These are phyloP conservation scores for Cyprinodon variegatus DNA, from an alignment of 2,113 vertebrate genomes.

Conservation along the genomic window DNA sequence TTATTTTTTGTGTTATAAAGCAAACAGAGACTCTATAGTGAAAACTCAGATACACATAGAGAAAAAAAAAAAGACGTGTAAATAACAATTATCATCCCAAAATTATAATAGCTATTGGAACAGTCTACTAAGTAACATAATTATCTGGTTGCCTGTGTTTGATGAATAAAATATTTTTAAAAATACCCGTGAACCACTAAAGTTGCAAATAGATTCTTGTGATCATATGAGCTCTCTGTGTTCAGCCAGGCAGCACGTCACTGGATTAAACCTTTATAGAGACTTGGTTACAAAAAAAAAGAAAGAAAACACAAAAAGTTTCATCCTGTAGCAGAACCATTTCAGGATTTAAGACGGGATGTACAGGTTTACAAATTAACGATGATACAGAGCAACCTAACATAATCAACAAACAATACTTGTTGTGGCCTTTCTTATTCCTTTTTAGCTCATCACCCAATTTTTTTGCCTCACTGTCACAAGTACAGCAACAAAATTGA, in stretches of 20 bases:
- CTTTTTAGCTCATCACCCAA: neutral
- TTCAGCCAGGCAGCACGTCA: neutral
- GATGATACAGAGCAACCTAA: neutral
- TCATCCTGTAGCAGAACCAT: neutral
- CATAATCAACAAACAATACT: neutral
- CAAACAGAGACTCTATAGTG: no score
- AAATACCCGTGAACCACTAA: neutral
- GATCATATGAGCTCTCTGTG: slow-evolving; percentile 7
- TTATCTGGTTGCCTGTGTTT: no score
- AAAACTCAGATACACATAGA: no score
- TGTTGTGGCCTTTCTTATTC: neutral
- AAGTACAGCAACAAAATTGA: no score
- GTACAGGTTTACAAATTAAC: neutral
- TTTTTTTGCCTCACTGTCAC: no score
- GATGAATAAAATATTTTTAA: no score
- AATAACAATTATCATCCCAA: no score
- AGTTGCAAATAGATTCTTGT: neutral
- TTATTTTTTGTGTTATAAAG: no score
- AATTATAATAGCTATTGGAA: no score
- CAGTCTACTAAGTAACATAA: no score
- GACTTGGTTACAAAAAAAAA: neutral
- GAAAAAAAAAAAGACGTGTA: no score
- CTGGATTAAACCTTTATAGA: slow-evolving; percentile 1
- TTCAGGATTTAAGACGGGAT: neutral
- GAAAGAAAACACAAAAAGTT: neutral